Evolutionary conservation across 2,797 vertebrate genomes (phyloP).

Genomic region (Silurus lanzhouensis): DNA sequence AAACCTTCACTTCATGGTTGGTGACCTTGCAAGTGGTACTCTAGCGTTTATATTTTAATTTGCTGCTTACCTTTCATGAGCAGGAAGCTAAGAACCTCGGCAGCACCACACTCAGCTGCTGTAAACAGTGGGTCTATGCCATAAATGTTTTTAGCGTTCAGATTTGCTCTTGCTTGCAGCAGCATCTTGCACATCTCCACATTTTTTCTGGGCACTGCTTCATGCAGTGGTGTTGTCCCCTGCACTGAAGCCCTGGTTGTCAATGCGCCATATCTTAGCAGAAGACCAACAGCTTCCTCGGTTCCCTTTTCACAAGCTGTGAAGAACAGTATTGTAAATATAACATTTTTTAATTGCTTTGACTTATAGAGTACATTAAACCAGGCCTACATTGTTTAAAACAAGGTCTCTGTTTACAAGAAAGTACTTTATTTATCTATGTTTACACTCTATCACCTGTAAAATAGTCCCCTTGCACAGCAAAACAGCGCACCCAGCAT

Average conservation of each 20-base stretch:
- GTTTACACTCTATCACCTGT: no score
- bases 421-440: no score
- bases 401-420: neutral
- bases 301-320: constrained; percentile 71
- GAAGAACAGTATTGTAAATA: constrained; percentile 1
- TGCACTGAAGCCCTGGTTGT: constrained; percentile 77
- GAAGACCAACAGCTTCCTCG: constrained; percentile 56
- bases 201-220: constrained; percentile 78
- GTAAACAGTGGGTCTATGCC: constrained; percentile 82
- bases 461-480: no score
- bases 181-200: constrained; percentile 79
- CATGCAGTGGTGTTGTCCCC: constrained; percentile 81
- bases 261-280: constrained; percentile 74
- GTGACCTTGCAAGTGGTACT: no score
- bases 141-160: constrained; percentile 75
- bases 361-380: neutral
- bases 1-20: neutral
- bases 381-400: neutral
- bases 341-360: no score
- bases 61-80: constrained; percentile 73
- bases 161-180: constrained; percentile 76
- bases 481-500: no score
- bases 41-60: neutral
- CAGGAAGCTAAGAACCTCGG: constrained; percentile 77
- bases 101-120: constrained; percentile 80